Evolutionary conservation across 2,888 invertebrate species (phyloP).

Genomic region (Hemistola chrysoprasaria): DNA sequence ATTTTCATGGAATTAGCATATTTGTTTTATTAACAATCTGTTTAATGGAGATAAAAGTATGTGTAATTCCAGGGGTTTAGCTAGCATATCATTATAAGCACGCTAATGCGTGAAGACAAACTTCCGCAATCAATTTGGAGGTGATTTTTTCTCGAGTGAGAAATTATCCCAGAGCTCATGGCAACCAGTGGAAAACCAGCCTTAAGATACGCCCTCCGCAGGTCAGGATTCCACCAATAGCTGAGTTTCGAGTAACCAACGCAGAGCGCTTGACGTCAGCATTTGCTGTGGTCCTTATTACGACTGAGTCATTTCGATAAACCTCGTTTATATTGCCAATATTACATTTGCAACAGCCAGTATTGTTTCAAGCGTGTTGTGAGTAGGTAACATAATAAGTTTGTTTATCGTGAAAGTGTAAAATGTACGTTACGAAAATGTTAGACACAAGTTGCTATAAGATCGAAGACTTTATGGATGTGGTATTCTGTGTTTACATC

Average conservation of each 20-base stretch:
- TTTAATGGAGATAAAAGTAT: too few species aligned
- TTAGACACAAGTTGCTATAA: conserved; percentile 43
- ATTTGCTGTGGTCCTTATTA: conserved; percentile 19
- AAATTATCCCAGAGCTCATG: too few species aligned
- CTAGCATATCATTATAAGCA: too few species aligned
- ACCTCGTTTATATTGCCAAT: conserved; percentile 30
- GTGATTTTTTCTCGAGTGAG: too few species aligned
- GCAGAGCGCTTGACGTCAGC: conserved; percentile 32
- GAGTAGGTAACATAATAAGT: conserved; percentile 10
- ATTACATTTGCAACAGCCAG: conserved; percentile 20
- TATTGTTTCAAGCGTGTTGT: conserved; percentile 15
- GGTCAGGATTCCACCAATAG: conserved; percentile 25
- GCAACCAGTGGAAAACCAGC: too few species aligned
- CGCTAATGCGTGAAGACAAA: too few species aligned
- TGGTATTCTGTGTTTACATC: conserved; percentile 67
- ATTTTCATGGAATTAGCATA: too few species aligned
- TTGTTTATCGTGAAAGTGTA: conserved; percentile 16
- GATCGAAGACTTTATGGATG: conserved; percentile 71
- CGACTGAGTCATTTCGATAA: conserved; percentile 28
- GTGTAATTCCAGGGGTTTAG: too few species aligned
- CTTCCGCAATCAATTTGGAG: too few species aligned
- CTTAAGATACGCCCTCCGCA: conserved; percentile 20
- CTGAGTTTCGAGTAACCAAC: conserved; percentile 14
- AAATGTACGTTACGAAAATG: conserved; percentile 62
- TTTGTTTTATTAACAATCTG: too few species aligned